Percentiles rank a stretch among this genome's conserved stretches.
Evolutionary conservation across 2,888 invertebrate genomes (phyloP).

Genomic region (Nasonovia ribisnigri): DNA sequence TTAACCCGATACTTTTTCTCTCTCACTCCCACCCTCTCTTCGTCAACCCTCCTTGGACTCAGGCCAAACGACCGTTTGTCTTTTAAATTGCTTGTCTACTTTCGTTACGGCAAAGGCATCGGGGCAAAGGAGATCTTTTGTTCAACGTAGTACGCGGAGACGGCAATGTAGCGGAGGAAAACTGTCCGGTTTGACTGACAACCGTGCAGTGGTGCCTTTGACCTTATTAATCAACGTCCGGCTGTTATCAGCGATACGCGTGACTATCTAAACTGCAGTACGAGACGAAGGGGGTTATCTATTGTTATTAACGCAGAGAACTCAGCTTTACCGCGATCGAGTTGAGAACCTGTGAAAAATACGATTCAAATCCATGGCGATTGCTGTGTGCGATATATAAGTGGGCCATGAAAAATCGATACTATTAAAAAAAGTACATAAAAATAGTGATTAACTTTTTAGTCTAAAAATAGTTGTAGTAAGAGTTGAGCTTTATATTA

Average conservation of each 20-base stretch:
- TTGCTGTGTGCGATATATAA: not conserved
- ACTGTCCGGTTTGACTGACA: constrained; percentile 61
- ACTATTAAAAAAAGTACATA: not conserved
- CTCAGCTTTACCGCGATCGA: constrained; percentile 19
- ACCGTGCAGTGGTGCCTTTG: constrained; percentile 36
- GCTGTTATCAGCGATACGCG: constrained; percentile 52
- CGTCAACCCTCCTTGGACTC: constrained; percentile 27
- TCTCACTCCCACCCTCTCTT: not conserved
- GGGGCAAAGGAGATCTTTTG: constrained; percentile 59
- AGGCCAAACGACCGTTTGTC: constrained; percentile 64
- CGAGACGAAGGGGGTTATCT: constrained; percentile 12
- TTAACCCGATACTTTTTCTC: constrained; percentile 62
- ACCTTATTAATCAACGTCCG: constrained; percentile 63
- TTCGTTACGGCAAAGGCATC: constrained; percentile 48
- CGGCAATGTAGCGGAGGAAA: not conserved
- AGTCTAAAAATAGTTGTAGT: not conserved
- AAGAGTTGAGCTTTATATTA: not conserved
- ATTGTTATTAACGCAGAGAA: constrained; percentile 38
- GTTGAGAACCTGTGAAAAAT: constrained; percentile 38
- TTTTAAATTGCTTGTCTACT: constrained; percentile 63
- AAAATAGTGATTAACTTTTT: not conserved
- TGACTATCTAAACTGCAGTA: not conserved
- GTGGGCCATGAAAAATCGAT: not conserved
- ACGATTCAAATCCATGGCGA: constrained; percentile 9
- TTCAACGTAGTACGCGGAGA: not conserved